phyloP scores from a whole-genome alignment of 2,797 vertebrate species.

The Pseudopleuronectes americanus region DNA sequence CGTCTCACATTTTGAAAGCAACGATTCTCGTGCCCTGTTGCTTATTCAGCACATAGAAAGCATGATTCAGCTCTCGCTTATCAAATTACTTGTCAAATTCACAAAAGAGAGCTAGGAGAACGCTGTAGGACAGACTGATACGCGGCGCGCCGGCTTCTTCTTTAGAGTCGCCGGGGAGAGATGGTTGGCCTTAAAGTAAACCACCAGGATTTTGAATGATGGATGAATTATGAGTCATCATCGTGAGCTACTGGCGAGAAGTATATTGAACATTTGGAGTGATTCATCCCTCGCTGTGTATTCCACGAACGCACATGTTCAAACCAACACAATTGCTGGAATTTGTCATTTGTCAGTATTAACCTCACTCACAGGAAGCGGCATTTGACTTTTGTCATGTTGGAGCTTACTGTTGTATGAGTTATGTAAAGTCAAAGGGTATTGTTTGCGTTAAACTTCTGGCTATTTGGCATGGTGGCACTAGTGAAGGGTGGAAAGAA shows the following conservation, averaged over 20 bases:
- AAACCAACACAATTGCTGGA: neutral
- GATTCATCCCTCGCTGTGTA: conserved; percentile 6
- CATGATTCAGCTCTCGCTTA: conserved; percentile 65
- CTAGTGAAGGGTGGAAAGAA: neutral
- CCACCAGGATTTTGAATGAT: conserved; percentile 24
- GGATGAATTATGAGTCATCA: conserved; percentile 35
- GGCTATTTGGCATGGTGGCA: neutral
- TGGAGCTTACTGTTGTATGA: neutral
- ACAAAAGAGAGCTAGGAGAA: conserved; percentile 59
- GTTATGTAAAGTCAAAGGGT: neutral
- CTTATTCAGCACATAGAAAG: conserved; percentile 69
- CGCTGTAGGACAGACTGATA: conserved; percentile 47
- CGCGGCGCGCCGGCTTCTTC: conserved; percentile 26
- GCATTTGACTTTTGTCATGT: neutral
- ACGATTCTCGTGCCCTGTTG: conserved; percentile 37
- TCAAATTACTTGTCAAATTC: conserved; percentile 72
- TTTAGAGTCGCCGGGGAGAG: conserved; percentile 41
- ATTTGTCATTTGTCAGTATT: neutral
- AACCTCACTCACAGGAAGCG: neutral
- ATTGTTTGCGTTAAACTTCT: neutral
- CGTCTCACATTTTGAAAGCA: conserved; percentile 41
- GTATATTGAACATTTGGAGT: neutral
- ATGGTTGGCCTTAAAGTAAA: conserved; percentile 38
- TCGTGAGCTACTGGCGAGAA: conserved; percentile 16
- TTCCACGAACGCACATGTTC: conserved; percentile 9